phyloP scores from a whole-genome alignment of 2,888 invertebrate genomes.

The Cephus pulcher region DNA sequence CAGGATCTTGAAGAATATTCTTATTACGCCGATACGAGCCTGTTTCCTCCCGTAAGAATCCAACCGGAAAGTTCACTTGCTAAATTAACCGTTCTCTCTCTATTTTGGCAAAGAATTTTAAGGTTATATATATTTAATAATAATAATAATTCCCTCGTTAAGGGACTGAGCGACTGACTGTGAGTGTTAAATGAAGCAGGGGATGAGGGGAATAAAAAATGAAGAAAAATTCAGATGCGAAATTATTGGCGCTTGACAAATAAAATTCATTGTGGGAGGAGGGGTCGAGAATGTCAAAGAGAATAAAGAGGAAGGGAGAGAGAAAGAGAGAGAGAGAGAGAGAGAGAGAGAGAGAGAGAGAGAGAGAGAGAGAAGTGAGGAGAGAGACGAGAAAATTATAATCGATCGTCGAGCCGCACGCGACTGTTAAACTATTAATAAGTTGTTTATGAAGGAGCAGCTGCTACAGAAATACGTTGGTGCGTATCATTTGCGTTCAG shows the following conservation, averaged over 20 bases:
- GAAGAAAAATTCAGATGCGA: not conserved
- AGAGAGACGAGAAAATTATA: not conserved
- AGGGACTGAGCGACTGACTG: no score
- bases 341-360: not conserved
- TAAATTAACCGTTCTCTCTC: slow-evolving; percentile 1
- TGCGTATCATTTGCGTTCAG: no score
- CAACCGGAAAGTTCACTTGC: no score
- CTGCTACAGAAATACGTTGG: not conserved
- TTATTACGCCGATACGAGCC: no score
- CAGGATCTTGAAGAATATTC: no score
- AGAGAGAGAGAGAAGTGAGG: not conserved
- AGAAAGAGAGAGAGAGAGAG: not conserved
- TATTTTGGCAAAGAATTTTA: no score
- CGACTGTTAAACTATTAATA: not conserved
- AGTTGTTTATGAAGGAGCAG: not conserved
- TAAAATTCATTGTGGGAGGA: not conserved
- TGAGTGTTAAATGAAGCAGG: no score
- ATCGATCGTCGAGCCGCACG: not conserved
- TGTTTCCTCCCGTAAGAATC: no score
- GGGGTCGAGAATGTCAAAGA: no score
- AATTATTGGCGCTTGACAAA: slow-evolving; percentile 16
- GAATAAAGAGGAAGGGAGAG: no score
- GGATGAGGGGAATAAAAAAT: not conserved
- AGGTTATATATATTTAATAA: no score
- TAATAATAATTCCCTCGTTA: no score